These are phyloP conservation scores for Imbricaverruca yamaguchii DNA, from an alignment of 2,888 invertebrate genomes.

Conservation along the genomic window DNA sequence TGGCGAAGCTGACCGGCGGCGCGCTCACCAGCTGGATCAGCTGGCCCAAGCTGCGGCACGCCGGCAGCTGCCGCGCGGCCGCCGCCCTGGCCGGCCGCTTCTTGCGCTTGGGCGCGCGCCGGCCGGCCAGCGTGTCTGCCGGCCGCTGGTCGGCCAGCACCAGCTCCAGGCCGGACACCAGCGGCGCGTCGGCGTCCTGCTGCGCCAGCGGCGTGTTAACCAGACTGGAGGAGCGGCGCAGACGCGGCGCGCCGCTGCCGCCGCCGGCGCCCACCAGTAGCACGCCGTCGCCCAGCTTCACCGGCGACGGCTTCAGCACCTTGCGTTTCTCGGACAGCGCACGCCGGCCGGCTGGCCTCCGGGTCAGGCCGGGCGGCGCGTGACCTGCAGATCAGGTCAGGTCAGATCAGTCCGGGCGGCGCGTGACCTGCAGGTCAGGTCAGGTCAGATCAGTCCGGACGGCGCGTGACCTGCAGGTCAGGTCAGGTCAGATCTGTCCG, in stretches of 20 bases:
- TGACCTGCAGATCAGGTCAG: not conserved
- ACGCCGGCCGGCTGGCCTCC: not conserved
- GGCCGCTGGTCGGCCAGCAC: not conserved
- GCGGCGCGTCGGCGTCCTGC: not conserved
- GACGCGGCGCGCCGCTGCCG: not conserved
- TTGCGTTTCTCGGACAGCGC: not conserved
- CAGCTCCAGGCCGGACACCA: not conserved
- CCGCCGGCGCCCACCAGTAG: not conserved
- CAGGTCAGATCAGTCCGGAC: no score
- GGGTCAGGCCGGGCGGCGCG: not conserved
- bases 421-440: not conserved
- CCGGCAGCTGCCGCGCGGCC: not conserved
- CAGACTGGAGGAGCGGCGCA: not conserved
- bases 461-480: not conserved
- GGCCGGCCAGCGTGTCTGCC: not conserved
- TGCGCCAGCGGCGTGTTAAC: not conserved
- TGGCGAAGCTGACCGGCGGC: not conserved
- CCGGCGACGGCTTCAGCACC: slow-evolving; percentile 2
- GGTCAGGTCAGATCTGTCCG: no score
- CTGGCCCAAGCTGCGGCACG: slow-evolving; percentile 4
- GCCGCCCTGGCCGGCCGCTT: not conserved
- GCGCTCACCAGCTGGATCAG: slow-evolving; percentile 10
- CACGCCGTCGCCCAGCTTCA: not conserved
- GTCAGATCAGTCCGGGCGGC: not conserved
- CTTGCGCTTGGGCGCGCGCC: not conserved